Base-by-base conservation (phyloP, 1,140 invertebrate species). In the Drosophila mojavensis region DNA sequence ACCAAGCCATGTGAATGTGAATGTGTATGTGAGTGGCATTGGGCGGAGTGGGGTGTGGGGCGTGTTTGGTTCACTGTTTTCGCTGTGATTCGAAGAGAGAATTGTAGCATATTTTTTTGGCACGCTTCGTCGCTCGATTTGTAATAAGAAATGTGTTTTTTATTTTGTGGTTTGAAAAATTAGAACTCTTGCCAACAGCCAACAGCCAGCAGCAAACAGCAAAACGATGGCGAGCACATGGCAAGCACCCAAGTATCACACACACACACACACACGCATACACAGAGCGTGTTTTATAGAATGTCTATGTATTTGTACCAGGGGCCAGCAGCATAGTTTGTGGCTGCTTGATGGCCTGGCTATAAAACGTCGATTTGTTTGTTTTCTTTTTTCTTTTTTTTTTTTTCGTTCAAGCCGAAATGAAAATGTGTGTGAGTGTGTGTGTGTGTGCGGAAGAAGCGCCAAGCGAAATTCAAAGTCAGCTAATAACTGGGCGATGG, bases 141-240 rank as follows among this genome's bases (percentile, higher is more conserved):
- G 83, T 83, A 83, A 88, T 83, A 83, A 82, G 82, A 79, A 79
- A 83, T 88, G 72, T 82, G 61, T 75, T 60, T 59, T 78, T 85
- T 81, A 76, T 85, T 82, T 76, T 86, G 81, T 77, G 82, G 83
- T 71, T 75, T 78, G 83, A 88, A 88, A 86, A 86, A 86, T 88
- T 86, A 72, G 82, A 86, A 88, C 79, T 88, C 82, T 79, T 79
- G 79, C 82, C 83, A 88, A 73, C 55, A 66, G 62, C 69, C 80
- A 74, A 24, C 20, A 24, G 20, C 20, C 20, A 24, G 20, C 20
- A 24, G 20, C 20, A 24, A 24, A 78, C 61, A 76, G 58, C 67
- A 79, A 67, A 81, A 72, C 73, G 71, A 79, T 75, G 77, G 62
- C 70, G 78, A 61, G 54, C 58, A 65, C 66, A 77, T 86, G 82